A percentile compares a stretch with the other conserved stretches of the same genome.
Conservation (phyloP, 2,888 invertebrate species). For the Germaria angustata region DNA sequence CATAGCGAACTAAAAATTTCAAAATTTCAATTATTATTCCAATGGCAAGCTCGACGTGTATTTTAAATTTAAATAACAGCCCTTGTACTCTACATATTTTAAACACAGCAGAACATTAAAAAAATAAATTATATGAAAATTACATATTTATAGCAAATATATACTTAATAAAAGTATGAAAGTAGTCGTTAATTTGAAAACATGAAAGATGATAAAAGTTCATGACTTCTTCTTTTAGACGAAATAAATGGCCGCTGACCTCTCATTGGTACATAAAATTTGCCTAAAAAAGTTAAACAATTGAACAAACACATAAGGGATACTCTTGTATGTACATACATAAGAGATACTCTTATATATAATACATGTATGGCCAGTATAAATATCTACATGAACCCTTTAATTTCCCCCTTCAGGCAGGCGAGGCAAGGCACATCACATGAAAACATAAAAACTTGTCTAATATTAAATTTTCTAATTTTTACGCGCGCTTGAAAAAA, state of each 20-base stretch:
- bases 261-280: slow-evolving; percentile 22
- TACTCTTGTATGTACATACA: neutral
- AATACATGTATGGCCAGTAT: slow-evolving; percentile 39
- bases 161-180: neutral
- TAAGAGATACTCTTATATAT: neutral
- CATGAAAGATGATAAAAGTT: slow-evolving; percentile 52
- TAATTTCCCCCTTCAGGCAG: slow-evolving; percentile 36
- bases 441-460: slow-evolving; percentile 23
- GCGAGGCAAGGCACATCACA: neutral
- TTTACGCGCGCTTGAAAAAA: slow-evolving; percentile 27
- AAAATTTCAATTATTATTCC: too few species aligned
- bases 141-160: neutral
- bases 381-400: slow-evolving; percentile 41
- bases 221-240: slow-evolving; percentile 30
- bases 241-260: slow-evolving; percentile 54
- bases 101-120: too few species aligned
- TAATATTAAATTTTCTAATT: slow-evolving; percentile 53
- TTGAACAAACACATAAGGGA: slow-evolving; percentile 21
- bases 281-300: slow-evolving; percentile 8
- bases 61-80: too few species aligned
- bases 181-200: slow-evolving; percentile 58
- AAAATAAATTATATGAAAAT: too few species aligned
- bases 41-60: too few species aligned
- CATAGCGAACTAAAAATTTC: too few species aligned
- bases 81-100: too few species aligned